phyloP scores from a whole-genome alignment of 2,113 vertebrate species.

The Synchiropus splendidus region DNA sequence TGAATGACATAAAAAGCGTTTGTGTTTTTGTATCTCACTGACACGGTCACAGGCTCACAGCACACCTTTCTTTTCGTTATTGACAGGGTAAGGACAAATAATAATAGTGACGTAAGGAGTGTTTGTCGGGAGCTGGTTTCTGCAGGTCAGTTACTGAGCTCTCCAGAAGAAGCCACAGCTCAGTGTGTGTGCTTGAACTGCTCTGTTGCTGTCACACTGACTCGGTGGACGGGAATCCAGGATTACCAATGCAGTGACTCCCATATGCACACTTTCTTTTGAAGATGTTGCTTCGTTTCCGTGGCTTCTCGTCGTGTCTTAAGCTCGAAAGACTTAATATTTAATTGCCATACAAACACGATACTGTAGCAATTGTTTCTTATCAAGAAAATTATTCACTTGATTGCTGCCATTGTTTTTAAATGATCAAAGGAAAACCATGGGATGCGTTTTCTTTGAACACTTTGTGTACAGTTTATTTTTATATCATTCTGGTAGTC shows the following conservation, averaged over 20 bases:
- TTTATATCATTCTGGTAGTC: conserved; percentile 77
- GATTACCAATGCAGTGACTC: conserved; percentile 41
- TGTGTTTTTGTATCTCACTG: no score
- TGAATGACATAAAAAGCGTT: no score
- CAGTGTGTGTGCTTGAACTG: conserved; percentile 40
- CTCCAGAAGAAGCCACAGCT: no score
- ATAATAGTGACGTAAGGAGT: conserved; percentile 16
- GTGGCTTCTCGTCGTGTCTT: conserved; percentile 63
- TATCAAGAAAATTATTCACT: conserved; percentile 70
- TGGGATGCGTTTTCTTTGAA: conserved; percentile 66
- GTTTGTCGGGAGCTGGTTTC: conserved; percentile 52
- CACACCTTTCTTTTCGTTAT: conserved; percentile 34
- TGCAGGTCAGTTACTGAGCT: conserved; percentile 67
- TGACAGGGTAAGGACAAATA: conserved; percentile 51
- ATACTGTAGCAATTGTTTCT: conserved; percentile 88
- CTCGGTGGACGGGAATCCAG: conserved; percentile 46
- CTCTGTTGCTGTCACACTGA: conserved; percentile 45
- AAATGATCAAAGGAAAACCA: conserved; percentile 63
- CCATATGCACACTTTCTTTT: conserved; percentile 62
- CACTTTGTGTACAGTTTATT: conserved; percentile 83
- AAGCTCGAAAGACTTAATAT: conserved; percentile 66
- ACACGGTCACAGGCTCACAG: conserved; percentile 9
- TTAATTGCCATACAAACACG: conserved; percentile 77
- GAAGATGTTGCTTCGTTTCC: conserved; percentile 51
- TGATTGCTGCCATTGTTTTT: conserved; percentile 77